phyloP scores from a whole-genome alignment of 2,797 vertebrate genomes.

The Phrynocephalus vlangalii region DNA sequence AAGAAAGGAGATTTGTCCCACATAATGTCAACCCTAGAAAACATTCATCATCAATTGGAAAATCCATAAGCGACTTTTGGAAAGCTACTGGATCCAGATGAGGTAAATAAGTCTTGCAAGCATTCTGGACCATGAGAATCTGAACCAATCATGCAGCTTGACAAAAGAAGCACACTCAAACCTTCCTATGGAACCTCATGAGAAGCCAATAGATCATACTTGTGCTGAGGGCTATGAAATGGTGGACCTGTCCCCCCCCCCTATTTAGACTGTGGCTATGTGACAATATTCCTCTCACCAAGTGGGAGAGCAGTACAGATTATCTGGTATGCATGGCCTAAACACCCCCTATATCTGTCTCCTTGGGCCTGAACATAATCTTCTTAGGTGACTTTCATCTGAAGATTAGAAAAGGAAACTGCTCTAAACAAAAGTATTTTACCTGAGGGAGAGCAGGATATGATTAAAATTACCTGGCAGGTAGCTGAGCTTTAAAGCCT shows the following conservation, averaged over 20 bases:
- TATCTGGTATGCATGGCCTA: not conserved
- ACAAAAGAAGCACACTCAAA: not conserved
- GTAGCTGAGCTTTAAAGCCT: constrained; percentile 4
- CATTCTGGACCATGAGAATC: not conserved
- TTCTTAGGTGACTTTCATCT: constrained; percentile 13
- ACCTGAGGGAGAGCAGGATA: constrained; percentile 32
- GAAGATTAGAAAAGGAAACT: not conserved
- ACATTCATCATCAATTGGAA: not conserved
- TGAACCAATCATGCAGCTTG: not conserved
- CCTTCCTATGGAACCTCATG: too few species aligned
- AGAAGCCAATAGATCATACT: not conserved
- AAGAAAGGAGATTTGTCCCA: not conserved
- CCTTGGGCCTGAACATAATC: not conserved
- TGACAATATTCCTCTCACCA: not conserved
- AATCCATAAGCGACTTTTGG: not conserved
- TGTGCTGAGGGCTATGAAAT: not conserved
- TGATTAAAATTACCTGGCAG: constrained; percentile 32
- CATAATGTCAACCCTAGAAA: not conserved
- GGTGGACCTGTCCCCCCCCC: not conserved
- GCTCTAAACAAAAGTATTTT: constrained; percentile 24
- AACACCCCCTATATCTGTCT: not conserved
- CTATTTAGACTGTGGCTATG: not conserved
- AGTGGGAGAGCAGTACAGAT: not conserved
- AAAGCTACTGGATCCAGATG: not conserved
- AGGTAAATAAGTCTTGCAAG: not conserved